Evolutionary conservation across 2,888 invertebrate species (phyloP).

Genomic region (Chelonus formosanus): DNA sequence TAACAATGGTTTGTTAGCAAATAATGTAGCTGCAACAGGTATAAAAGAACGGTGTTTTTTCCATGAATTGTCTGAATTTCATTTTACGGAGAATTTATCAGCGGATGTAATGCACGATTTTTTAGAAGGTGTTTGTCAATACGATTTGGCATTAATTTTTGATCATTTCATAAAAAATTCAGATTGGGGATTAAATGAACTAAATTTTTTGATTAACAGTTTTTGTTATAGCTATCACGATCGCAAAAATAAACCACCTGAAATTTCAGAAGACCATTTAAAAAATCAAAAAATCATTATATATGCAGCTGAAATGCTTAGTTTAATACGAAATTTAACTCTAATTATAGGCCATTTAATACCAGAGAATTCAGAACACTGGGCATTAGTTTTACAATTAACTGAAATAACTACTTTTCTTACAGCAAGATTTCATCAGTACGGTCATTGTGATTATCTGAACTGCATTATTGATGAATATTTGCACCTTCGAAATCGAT

Average conservation of each 20-base stretch:
- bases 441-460: slow-evolving; percentile 23
- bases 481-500: slow-evolving; percentile 17
- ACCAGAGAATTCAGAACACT: slow-evolving; percentile 30
- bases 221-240: slow-evolving; percentile 3
- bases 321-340: slow-evolving; percentile 31
- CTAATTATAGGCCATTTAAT: slow-evolving; percentile 38
- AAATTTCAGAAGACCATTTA: slow-evolving; percentile 18
- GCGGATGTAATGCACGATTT: slow-evolving; percentile 41
- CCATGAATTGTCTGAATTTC: slow-evolving; percentile 34
- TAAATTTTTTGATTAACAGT: slow-evolving; percentile 17
- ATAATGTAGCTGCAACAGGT: slow-evolving; percentile 29
- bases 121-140: slow-evolving; percentile 37
- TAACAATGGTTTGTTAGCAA: slow-evolving; percentile 21
- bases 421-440: slow-evolving; percentile 1
- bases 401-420: not conserved
- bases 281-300: slow-evolving; percentile 13
- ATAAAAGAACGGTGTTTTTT: slow-evolving; percentile 36
- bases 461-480: slow-evolving; percentile 29
- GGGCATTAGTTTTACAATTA: slow-evolving; percentile 28
- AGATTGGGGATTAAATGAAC: slow-evolving; percentile 6
- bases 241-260: slow-evolving; percentile 23
- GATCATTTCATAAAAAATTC: slow-evolving; percentile 13
- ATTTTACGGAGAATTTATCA: slow-evolving; percentile 34
- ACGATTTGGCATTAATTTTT: slow-evolving; percentile 30
- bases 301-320: slow-evolving; percentile 26